phyloP scores from a whole-genome alignment of 2,797 vertebrate species.

The Threskiornis aethiopicus region DNA sequence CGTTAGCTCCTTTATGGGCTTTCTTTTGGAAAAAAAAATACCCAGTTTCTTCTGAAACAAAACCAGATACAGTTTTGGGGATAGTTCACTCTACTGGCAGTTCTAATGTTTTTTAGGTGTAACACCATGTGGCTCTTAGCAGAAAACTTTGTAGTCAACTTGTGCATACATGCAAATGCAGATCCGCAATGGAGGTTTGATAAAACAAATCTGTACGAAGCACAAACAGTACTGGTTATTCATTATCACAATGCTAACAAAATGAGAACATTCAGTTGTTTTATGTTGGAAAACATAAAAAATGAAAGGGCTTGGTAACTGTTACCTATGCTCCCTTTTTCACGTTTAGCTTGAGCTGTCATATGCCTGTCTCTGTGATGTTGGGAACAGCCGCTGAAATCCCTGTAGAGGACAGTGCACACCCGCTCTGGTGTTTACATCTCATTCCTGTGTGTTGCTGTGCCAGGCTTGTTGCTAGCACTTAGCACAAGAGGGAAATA shows the following conservation, averaged over 20 bases:
- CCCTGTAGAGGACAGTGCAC: not conserved
- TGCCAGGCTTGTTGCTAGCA: not conserved
- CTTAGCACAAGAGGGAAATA: not conserved
- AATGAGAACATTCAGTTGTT: not conserved
- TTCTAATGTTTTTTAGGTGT: not conserved
- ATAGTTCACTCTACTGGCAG: not conserved
- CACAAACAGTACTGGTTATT: not conserved
- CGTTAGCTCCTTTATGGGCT: not conserved
- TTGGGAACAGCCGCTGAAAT: not conserved
- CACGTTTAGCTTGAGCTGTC: not conserved
- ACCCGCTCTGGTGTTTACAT: not conserved
- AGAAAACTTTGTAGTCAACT: not conserved
- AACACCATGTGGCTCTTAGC: not conserved
- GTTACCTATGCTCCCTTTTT: not conserved
- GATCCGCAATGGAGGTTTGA: not conserved
- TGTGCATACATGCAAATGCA: not conserved
- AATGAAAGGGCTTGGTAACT: not conserved
- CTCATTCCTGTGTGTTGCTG: not conserved
- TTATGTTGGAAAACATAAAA: not conserved
- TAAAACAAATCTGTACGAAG: not conserved
- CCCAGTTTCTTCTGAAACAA: not conserved
- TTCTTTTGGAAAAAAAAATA: not conserved
- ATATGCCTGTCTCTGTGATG: not conserved
- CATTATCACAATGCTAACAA: not conserved
- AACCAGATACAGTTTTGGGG: not conserved